Evolutionary conservation across 2,888 invertebrate genomes (phyloP).

Genomic region (Parthenolecanium corni): DNA sequence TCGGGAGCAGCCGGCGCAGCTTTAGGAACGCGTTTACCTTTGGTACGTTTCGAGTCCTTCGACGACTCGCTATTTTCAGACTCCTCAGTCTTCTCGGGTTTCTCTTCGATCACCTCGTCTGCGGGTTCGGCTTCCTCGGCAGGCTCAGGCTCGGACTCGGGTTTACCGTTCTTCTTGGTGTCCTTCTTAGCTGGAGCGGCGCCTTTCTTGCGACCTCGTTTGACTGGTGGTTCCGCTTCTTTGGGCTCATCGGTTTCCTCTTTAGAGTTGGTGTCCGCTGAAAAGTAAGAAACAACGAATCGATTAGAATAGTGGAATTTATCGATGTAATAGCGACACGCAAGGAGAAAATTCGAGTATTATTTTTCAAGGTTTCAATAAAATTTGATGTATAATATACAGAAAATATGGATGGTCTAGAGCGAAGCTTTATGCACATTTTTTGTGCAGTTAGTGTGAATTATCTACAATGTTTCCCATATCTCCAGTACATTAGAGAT

Average conservation of each 20-base stretch:
- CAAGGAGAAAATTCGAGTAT: no score
- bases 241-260: not conserved
- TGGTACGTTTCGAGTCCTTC: not conserved
- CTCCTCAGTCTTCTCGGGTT: not conserved
- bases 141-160: not conserved
- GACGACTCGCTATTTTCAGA: not conserved
- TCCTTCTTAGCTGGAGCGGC: not conserved
- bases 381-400: no score
- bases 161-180: not conserved
- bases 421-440: no score
- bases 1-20: no score
- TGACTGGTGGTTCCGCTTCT: not conserved
- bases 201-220: slow-evolving; percentile 3
- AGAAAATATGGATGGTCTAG: no score
- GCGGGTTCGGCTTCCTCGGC: not conserved
- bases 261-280: not conserved
- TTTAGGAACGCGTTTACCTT: slow-evolving; percentile 8
- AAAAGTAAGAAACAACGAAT: not conserved
- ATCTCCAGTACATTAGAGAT: no score
- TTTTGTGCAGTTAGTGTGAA: no score
- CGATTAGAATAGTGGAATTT: no score
- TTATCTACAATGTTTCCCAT: no score
- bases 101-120: not conserved
- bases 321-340: no score
- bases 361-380: no score